phyloP scores from a whole-genome alignment of 2,113 vertebrate species.

The Murina feae region DNA sequence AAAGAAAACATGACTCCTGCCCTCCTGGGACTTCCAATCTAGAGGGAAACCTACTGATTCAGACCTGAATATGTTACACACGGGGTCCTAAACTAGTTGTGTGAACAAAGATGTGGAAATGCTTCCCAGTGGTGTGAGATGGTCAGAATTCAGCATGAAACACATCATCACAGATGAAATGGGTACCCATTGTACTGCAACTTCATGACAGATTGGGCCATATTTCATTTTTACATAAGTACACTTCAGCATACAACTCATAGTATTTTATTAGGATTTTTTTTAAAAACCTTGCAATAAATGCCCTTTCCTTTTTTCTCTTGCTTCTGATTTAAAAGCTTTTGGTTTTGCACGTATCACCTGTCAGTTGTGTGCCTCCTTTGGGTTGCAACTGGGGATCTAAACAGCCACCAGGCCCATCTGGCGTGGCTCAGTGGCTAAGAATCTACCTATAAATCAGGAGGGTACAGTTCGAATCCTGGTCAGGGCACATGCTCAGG shows the following conservation, averaged over 20 bases:
- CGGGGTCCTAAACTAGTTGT: not conserved
- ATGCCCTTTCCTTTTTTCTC: not conserved
- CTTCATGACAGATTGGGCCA: not conserved
- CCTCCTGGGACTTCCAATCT: not conserved
- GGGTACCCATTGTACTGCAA: accelerated
- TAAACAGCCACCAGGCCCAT: not conserved
- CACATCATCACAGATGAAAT: accelerated
- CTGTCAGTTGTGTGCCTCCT: too few relatives aligned
- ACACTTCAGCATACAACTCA: not conserved
- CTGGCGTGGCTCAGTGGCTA: too few relatives aligned
- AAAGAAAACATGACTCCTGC: not conserved
- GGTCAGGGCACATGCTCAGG: too few relatives aligned
- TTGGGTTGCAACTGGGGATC: not conserved
- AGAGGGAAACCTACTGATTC: not conserved
- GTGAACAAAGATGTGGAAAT: not conserved
- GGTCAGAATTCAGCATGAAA: not conserved
- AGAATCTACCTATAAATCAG: too few relatives aligned
- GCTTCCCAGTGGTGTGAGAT: not conserved
- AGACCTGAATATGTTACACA: not conserved
- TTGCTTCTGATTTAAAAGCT: not conserved
- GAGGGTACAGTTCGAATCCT: too few relatives aligned
- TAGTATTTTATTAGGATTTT: not conserved
- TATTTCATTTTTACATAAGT: not conserved
- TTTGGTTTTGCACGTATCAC: not conserved
- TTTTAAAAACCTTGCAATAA: not conserved